These are phyloP conservation scores for Strigamia maritima DNA, from an alignment of 2,888 invertebrate genomes.

Conservation along the genomic window DNA sequence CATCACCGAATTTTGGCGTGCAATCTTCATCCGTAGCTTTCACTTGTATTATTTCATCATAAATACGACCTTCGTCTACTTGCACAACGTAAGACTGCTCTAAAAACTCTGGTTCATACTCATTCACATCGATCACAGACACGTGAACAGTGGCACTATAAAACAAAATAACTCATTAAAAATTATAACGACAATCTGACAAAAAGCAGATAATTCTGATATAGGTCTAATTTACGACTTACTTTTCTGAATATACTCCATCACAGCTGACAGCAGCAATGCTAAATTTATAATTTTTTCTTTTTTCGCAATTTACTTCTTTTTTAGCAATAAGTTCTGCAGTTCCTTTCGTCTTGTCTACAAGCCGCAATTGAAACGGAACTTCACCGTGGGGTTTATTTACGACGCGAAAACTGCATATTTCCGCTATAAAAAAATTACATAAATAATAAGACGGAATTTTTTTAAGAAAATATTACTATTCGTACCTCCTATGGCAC, in stretches of 20 bases:
- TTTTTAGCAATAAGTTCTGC: constrained; percentile 78
- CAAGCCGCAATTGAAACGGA: constrained; percentile 72
- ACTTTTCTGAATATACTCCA: constrained; percentile 78
- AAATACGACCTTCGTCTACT: constrained; percentile 84
- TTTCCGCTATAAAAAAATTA: constrained; percentile 54
- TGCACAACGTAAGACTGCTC: constrained; percentile 86
- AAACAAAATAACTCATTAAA: too few species aligned
- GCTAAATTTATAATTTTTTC: constrained; percentile 92
- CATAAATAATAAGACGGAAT: not conserved
- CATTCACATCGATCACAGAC: constrained; percentile 92
- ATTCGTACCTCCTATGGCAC: constrained; percentile 64
- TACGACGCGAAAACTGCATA: constrained; percentile 83
- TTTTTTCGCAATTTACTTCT: constrained; percentile 87
- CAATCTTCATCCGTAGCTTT: constrained; percentile 92
- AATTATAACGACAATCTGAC: too few species aligned
- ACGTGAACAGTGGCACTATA: constrained; percentile 86
- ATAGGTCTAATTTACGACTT: constrained; percentile 49
- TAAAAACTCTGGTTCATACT: constrained; percentile 86
- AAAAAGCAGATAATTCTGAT: not conserved
- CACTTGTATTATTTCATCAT: constrained; percentile 84
- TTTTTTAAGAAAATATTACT: not conserved
- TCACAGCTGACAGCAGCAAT: constrained; percentile 90
- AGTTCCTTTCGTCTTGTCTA: constrained; percentile 60
- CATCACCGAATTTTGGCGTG: constrained; percentile 89
- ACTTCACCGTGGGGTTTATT: constrained; percentile 91